A percentile compares a stretch with the other conserved stretches of the same genome.
Evolutionary conservation across 2,113 vertebrate species (phyloP).

Genomic region (Saguinus imperator): DNA sequence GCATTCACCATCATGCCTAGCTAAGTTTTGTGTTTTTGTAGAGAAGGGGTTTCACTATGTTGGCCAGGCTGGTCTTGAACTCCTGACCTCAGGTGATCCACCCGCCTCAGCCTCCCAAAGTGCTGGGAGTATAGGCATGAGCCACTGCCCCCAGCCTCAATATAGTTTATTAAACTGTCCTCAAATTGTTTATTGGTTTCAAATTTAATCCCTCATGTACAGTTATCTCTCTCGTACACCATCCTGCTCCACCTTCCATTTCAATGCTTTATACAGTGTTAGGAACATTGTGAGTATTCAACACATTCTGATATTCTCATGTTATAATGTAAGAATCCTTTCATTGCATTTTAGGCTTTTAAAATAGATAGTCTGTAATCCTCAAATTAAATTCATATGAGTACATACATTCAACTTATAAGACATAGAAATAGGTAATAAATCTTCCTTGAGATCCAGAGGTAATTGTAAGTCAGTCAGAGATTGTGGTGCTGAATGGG

Average conservation of each 20-base stretch:
- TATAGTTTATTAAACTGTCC: not conserved
- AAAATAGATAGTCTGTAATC: not conserved
- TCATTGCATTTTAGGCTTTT: slow-evolving; percentile 38
- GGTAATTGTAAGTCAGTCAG: not conserved
- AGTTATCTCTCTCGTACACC: not conserved
- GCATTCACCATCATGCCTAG: no score
- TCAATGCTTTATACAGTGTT: not conserved
- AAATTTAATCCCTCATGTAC: not conserved
- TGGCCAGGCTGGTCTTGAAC: no score
- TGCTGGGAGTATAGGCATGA: no score
- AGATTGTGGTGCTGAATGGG: not conserved
- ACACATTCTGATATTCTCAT: slow-evolving; percentile 1
- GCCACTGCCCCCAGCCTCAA: no score
- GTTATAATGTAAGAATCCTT: slow-evolving; percentile 23
- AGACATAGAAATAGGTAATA: slow-evolving; percentile 6
- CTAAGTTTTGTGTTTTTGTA: no score
- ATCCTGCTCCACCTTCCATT: not conserved
- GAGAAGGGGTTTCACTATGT: no score
- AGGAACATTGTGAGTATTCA: not conserved
- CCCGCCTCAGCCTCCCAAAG: no score
- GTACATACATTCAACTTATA: not conserved
- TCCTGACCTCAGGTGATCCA: no score
- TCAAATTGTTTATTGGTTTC: slow-evolving; percentile 23
- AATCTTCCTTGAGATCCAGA: slow-evolving; percentile 12
- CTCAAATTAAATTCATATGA: slow-evolving; percentile 7